Percentiles rank a stretch among this genome's conserved stretches.
phyloP scores from a whole-genome alignment of 2,797 vertebrate species.

The Gobionotothen gibberifrons region DNA sequence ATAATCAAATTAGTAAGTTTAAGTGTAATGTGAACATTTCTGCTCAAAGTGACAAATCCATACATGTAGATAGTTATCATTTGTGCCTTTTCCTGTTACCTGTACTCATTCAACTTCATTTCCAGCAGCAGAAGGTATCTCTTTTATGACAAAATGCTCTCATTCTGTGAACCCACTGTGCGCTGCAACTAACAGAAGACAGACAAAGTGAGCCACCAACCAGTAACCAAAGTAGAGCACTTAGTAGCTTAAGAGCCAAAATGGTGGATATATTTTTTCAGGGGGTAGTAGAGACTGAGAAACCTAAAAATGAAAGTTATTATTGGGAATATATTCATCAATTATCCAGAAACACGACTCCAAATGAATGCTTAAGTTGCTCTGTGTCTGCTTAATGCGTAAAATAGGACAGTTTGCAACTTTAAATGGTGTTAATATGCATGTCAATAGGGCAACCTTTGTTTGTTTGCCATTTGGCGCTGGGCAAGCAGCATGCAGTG shows the following conservation, averaged over 20 bases:
- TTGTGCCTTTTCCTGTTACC: not conserved
- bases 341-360: not conserved
- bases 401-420: constrained; percentile 2
- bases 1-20: not conserved
- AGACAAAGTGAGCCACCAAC: not conserved
- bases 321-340: not conserved
- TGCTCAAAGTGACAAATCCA: not conserved
- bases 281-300: not conserved
- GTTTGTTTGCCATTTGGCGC: not conserved
- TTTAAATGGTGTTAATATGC: not conserved
- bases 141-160: not conserved
- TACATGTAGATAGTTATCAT: not conserved
- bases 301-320: not conserved
- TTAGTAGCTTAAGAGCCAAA: not conserved
- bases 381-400: not conserved
- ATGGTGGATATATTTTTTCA: not conserved
- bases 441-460: not conserved
- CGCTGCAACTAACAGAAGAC: not conserved
- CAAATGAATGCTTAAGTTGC: not conserved
- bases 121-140: not conserved
- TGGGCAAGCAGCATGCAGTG: not conserved
- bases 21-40: not conserved
- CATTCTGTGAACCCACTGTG: not conserved
- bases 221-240: not conserved
- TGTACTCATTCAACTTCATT: not conserved